phyloP scores from a whole-genome alignment of 2,888 invertebrate genomes.

The Cantharis rustica region DNA sequence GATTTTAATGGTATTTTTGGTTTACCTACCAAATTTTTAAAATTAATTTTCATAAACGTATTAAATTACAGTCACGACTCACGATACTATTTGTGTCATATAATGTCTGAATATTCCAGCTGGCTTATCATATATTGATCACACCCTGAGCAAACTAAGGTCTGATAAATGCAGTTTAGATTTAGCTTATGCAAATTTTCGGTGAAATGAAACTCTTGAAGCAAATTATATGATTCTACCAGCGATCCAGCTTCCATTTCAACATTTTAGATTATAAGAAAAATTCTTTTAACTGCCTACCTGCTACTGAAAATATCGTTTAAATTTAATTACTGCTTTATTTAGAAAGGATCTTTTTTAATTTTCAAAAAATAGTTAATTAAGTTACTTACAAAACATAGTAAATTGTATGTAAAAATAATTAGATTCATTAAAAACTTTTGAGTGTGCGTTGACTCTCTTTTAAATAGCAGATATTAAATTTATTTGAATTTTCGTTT shows the following conservation, averaged over 20 bases:
- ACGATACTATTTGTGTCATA: conserved; percentile 15
- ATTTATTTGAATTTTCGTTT: background rate
- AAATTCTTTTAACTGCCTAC: background rate
- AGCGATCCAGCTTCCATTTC: background rate
- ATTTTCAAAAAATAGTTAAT: background rate
- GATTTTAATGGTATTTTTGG: background rate
- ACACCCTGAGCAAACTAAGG: conserved; percentile 20
- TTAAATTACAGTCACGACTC: conserved; percentile 14
- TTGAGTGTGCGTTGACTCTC: background rate
- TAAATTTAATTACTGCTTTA: background rate
- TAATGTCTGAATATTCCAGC: conserved; percentile 20
- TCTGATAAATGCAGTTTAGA: conserved; percentile 17
- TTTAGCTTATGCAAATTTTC: conserved; percentile 7
- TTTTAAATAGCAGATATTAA: background rate
- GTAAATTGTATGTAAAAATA: background rate
- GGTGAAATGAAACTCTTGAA: background rate
- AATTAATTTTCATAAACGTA: background rate
- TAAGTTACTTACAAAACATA: background rate
- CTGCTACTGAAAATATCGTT: background rate
- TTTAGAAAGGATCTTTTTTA: background rate
- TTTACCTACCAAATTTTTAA: background rate
- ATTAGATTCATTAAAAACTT: background rate
- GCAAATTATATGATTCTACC: background rate
- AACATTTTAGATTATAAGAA: background rate
- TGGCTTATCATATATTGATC: conserved; percentile 24